phyloP scores from a whole-genome alignment of 2,113 vertebrate species.

The Stigmatopora nigra region DNA sequence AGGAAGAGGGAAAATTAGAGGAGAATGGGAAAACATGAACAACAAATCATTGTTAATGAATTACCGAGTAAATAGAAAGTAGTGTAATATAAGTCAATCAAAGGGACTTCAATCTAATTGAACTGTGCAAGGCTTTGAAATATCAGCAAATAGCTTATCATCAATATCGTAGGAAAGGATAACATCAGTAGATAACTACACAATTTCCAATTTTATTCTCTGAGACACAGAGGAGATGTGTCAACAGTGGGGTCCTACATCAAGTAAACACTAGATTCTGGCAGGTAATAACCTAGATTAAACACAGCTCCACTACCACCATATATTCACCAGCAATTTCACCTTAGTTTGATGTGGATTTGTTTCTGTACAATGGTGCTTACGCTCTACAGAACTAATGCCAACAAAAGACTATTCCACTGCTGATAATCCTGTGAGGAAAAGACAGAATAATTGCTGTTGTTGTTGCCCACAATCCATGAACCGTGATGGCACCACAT shows the following conservation, averaged over 20 bases:
- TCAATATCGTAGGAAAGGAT: conserved; percentile 48
- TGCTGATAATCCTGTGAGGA: neutral
- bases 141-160: conserved; percentile 18
- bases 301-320: conserved; percentile 34
- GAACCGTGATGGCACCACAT: conserved; percentile 5
- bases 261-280: conserved; percentile 63
- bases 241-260: conserved; percentile 63
- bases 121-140: no score
- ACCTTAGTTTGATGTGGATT: conserved; percentile 59
- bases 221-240: conserved; percentile 65
- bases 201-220: conserved; percentile 68
- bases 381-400: neutral
- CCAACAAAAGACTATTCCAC: neutral
- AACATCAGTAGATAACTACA: conserved; percentile 62
- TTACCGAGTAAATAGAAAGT: conserved; percentile 53
- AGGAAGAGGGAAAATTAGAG: conserved; percentile 57
- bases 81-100: neutral
- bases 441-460: conserved; percentile 1
- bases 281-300: conserved; percentile 65
- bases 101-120: no score
- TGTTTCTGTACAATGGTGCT: conserved; percentile 40
- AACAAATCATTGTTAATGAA: conserved; percentile 57
- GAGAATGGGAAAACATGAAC: conserved; percentile 63
- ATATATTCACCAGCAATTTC: conserved; percentile 40
- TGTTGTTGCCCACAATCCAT: neutral